These are phyloP conservation scores for Macrochelys suwanniensis DNA, from an alignment of 2,797 vertebrate genomes.

Conservation along the genomic window DNA sequence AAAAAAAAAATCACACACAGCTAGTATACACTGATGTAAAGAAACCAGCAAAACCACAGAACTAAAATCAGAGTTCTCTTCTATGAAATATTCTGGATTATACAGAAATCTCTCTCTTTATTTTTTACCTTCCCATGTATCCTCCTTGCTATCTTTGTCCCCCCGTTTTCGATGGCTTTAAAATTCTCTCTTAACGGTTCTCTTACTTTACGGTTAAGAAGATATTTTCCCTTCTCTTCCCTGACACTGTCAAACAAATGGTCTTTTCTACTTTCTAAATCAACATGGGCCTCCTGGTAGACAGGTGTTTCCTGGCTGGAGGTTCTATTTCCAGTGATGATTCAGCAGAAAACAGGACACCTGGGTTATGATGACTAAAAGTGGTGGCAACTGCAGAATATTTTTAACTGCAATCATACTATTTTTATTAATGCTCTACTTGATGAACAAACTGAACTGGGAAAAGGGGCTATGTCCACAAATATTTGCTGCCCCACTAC, in stretches of 20 bases:
- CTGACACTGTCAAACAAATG: background rate
- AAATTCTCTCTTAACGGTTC: background rate
- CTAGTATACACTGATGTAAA: background rate
- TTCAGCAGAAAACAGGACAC: background rate
- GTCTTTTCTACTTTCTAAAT: background rate
- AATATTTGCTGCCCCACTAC: background rate
- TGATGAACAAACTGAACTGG: accelerated
- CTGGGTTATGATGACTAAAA: background rate
- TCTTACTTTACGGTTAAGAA: background rate
- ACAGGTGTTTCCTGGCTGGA: background rate
- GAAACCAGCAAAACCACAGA: background rate
- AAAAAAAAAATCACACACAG: background rate
- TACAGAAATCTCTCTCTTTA: background rate
- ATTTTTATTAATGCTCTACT: background rate
- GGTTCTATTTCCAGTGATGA: background rate
- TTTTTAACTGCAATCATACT: accelerated
- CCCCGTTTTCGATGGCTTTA: background rate
- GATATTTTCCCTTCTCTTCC: background rate
- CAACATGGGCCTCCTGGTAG: accelerated
- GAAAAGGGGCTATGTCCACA: background rate
- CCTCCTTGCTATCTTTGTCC: background rate
- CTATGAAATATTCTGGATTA: background rate
- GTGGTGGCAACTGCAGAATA: accelerated
- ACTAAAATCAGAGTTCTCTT: background rate
- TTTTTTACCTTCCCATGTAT: background rate